A percentile compares a stretch with the other conserved stretches of the same genome.
phyloP scores from a whole-genome alignment of 2,797 vertebrate genomes.

The Danio tinwini region DNA sequence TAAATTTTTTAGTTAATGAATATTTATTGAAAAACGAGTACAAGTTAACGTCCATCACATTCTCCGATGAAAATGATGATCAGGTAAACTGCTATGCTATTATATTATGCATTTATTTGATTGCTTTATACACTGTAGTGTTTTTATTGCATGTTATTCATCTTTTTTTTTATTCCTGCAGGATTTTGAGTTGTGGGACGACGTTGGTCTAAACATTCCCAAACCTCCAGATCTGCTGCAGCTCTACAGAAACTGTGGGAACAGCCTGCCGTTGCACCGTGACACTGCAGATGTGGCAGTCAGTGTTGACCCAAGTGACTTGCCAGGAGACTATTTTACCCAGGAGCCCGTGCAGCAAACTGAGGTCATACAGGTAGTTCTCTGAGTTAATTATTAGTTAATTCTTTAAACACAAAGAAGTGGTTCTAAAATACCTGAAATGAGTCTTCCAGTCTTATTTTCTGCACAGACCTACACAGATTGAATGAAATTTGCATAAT shows the following conservation, averaged over 20 bases:
- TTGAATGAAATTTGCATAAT: too few relatives aligned
- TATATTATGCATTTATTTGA: background rate
- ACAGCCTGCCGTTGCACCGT: constrained; percentile 77
- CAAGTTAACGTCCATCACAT: constrained; percentile 98
- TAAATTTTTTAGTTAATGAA: constrained; percentile 99
- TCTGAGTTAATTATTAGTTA: background rate
- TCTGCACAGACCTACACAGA: too few relatives aligned
- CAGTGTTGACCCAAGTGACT: constrained; percentile 83
- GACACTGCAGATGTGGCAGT: constrained; percentile 86
- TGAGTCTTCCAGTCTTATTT: too few relatives aligned
- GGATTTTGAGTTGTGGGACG: constrained; percentile 99
- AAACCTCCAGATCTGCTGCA: constrained; percentile 95
- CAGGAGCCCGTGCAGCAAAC: constrained; percentile 70
- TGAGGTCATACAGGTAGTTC: constrained; percentile 72
- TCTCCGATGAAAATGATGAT: constrained; percentile 99
- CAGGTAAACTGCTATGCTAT: constrained; percentile 83
- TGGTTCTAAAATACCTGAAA: too few relatives aligned
- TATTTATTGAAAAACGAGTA: constrained; percentile 99
- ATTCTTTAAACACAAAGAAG: too few relatives aligned
- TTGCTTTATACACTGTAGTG: background rate
- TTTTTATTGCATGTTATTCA: background rate
- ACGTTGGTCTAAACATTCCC: constrained; percentile 97
- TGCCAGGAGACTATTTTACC: constrained; percentile 75
- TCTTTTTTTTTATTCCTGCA: constrained; percentile 58
- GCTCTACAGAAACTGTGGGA: constrained; percentile 93